Base-by-base conservation (phyloP, 1,140 invertebrate genomes). In the Tetragnatha versicolor region DNA sequence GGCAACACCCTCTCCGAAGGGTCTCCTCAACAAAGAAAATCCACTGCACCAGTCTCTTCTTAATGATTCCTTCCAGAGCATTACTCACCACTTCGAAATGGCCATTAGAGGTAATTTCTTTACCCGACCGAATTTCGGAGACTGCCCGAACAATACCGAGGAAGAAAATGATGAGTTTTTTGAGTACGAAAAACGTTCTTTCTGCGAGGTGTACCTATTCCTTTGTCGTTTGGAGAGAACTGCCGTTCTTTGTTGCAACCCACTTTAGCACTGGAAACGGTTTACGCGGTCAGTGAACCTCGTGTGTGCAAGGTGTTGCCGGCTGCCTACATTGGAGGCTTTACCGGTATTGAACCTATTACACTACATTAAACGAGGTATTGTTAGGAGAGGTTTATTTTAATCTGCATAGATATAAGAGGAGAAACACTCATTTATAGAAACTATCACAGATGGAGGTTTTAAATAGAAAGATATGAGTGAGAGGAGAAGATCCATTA, bases 171-270 rank as follows among this genome's bases (percentile, higher is more conserved):
- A n/a, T n/a, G n/a, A n/a, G n/a, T n/a, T n/a, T n/a, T n/a, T n/a
- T n/a, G n/a, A n/a, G n/a, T n/a, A n/a, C n/a, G n/a, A n/a, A n/a
- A n/a, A n/a, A n/a, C n/a, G n/a, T n/a, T n/a, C n/a, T n/a, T n/a
- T n/a, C n/a, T n/a, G n/a, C n/a, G n/a, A n/a, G n/a, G n/a, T n/a
- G n/a, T n/a, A n/a, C n/a, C n/a, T n/a, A n/a, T n/a, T n/a, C 69
- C 60, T 60, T 72, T 72, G 69, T 72, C 3, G n/a, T n/a, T n/a
- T n/a, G n/a, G n/a, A n/a, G n/a, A n/a, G n/a, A n/a, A n/a, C n/a
- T n/a, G n/a, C n/a, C n/a, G n/a, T n/a, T n/a, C 7, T 72, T 72
- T 58, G 60, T 58, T 72, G 47, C 69, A 72, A 72, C 69, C 69
- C 35, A 72, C 69, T 72, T 72, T 58, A 35, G n/a, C 14, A 17